These are phyloP conservation scores for Halcyon smyrnensis DNA, from an alignment of 2,797 vertebrate species.

Conservation along the genomic window DNA sequence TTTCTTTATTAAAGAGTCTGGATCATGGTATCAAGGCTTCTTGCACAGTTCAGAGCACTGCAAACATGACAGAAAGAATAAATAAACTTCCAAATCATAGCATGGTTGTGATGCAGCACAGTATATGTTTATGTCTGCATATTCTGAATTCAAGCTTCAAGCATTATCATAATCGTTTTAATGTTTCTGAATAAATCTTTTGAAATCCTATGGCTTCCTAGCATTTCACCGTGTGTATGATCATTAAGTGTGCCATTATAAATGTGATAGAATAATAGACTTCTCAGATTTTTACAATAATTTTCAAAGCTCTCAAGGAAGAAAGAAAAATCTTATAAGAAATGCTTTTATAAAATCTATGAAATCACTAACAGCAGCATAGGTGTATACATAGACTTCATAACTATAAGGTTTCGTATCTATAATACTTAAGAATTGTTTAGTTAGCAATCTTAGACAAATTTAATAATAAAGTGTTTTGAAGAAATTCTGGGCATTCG, in stretches of 20 bases:
- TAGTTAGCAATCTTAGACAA: not conserved
- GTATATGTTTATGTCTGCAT: not conserved
- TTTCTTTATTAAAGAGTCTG: constrained; percentile 9
- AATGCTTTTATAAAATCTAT: not conserved
- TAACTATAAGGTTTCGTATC: not conserved
- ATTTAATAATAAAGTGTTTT: not conserved
- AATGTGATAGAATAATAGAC: not conserved
- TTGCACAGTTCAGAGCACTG: not conserved
- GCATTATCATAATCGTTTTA: not conserved
- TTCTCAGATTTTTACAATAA: not conserved
- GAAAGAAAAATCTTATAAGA: not conserved
- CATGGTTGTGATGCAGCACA: not conserved
- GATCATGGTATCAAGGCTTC: constrained; percentile 17
- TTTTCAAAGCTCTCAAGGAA: not conserved
- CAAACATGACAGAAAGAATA: not conserved
- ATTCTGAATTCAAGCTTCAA: not conserved
- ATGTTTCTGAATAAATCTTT: not conserved
- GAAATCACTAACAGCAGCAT: not conserved
- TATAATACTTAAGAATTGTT: not conserved
- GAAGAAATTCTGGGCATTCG: not conserved
- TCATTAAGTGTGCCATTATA: not conserved
- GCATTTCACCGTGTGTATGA: not conserved
- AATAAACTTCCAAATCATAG: constrained; percentile 16
- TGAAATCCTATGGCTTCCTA: not conserved
- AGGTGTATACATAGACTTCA: not conserved